Evolutionary conservation across 2,797 vertebrate species (phyloP), one percentile per base, ranked within the genome.

Genomic region (Dendrocincla fuliginosa): DNA sequence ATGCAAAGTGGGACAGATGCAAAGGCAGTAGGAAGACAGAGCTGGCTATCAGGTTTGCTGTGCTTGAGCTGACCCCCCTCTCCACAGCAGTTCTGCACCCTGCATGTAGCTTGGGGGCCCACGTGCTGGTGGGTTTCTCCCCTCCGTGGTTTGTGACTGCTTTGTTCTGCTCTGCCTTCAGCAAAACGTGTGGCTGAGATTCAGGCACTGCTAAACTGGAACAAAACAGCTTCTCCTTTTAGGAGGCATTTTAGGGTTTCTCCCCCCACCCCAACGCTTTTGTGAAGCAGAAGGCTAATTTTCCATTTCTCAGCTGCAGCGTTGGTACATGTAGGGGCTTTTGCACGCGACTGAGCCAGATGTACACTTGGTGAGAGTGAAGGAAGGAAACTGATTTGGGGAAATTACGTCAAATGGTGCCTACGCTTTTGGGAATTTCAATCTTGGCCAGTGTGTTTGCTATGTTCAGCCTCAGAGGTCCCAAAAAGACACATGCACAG

Each of bases 221-320:
- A 63, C 3, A 35, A 78, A 92, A 63, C 61, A 49, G 42, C 61
- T 57, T 2, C 67, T 79, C 46, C 50, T 80, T 85, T 30, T 63
- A 76, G 82, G 82, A 71, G 49, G 46, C 81, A 50, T 81, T 90
- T 84, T 69, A 60, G 85, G 85, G 49, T 90, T 86, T 61, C 12
- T 37, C 2, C 35, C 30, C 9, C 39, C 32, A 5, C 42, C 11
- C 6, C 57, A 12, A 6, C 78, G 87, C 28, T 69, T 94, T 71
- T 5, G 2, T 55, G 16, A 80, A 87, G 73, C 89, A 71, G 76
- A 88, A 79, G 65, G 61, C 46, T 89, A 25, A 87, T 84, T 53
- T 85, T 30, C 8, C 0, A 0, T 87, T 91, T 68, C 81, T 71
- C 75, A 85, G 84, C 44, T 3, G 1, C 71, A 30, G 41, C 3